Conservation (phyloP, 2,888 invertebrate species). For the Apodemia mormo region DNA sequence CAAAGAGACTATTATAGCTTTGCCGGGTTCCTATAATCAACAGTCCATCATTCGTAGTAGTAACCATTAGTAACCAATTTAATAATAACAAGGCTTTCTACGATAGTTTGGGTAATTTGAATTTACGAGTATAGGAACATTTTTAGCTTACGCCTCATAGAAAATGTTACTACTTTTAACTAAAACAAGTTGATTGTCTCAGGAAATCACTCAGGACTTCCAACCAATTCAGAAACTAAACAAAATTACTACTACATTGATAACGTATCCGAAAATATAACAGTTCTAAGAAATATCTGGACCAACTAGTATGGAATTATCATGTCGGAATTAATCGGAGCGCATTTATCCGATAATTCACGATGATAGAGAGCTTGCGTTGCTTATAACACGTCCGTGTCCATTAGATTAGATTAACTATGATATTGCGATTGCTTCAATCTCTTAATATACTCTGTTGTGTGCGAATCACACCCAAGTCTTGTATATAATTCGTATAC, state of each 20-base stretch:
- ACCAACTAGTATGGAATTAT: slow-evolving; percentile 30
- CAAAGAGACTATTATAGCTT: too few species aligned
- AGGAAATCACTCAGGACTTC: too few species aligned
- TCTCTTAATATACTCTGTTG: slow-evolving; percentile 3
- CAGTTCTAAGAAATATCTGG: slow-evolving; percentile 14
- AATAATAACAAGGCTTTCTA: too few species aligned
- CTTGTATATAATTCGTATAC: neutral
- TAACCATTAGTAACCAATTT: too few species aligned
- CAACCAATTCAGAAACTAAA: too few species aligned
- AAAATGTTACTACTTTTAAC: too few species aligned
- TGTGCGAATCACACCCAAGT: neutral
- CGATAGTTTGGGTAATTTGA: too few species aligned
- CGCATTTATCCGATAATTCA: slow-evolving; percentile 37
- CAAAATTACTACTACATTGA: neutral
- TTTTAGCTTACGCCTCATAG: too few species aligned
- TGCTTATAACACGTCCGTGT: slow-evolving; percentile 25
- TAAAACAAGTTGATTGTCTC: too few species aligned
- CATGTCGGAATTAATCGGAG: slow-evolving; percentile 29
- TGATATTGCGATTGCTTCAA: slow-evolving; percentile 13
- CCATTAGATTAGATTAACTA: slow-evolving; percentile 24
- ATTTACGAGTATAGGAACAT: too few species aligned
- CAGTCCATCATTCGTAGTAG: too few species aligned
- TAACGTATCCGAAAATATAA: neutral
- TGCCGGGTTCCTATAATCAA: too few species aligned
- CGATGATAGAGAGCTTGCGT: slow-evolving; percentile 36